Base-by-base conservation (phyloP, 2,888 invertebrate species). In the Drosophila prostipennis region DNA sequence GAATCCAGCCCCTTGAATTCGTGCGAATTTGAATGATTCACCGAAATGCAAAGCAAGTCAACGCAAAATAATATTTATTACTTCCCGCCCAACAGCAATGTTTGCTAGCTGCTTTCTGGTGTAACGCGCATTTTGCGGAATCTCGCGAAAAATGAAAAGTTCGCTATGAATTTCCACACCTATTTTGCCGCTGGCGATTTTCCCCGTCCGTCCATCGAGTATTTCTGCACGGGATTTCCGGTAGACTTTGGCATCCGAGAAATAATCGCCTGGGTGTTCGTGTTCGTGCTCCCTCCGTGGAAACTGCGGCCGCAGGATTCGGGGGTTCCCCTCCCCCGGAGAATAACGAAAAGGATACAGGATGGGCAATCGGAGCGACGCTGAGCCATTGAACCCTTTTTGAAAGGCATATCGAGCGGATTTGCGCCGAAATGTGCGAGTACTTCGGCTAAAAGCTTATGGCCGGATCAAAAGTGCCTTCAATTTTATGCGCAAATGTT, bases 401-500 rank as follows among this genome's bases (percentile, higher is more conserved):
- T 48, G 36, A 58, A 68, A 42, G 68, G 55, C 68, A 49, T 57
- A 72, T 76, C 79, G 72, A 54, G 52, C 55, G 79, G 76, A 77
- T 75, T 68, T 55, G 36, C 26, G 34, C 43, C 45, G 40, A 45
- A 39, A 72, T 57, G 67, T 34, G 48, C 48, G 34, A 48, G 48
- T 67, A 64, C 75, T 72, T 72, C 52, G 54, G 64, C 59, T 65
- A 69, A 72, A 68, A 43, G 64, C 71, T 72, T 65, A 59, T 65
- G 68, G 45, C 63, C 46, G 68, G 42, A 70, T 58, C 59, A 65
- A 78, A 71, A 45, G 67, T 64, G 56, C 51, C 56, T 53, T 32
- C 46, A 55, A 74, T 83, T 78, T 83, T 69, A 81, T 67, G 76
- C 45, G 37, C 23, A 42, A 77, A 81, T 74, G 36, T 52, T 55